Base-by-base conservation (phyloP, 1,140 invertebrate species). In the Cydia fagiglandana region DNA sequence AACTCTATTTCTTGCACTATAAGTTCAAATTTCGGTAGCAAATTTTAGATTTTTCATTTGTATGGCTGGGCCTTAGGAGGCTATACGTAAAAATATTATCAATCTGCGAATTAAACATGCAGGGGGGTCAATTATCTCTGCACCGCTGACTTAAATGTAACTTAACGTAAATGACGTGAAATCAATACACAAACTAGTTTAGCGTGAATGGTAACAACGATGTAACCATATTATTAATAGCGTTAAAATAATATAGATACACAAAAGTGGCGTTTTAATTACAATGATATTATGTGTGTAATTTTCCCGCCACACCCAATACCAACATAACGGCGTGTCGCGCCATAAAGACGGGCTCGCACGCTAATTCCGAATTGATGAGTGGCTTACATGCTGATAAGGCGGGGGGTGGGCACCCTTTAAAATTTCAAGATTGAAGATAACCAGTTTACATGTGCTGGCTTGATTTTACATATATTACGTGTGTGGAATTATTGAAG, bases 361-460 rank as follows among this genome's bases (percentile, higher is more conserved):
- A 70, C 66, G 70, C 76, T 83, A 81, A 83, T 78, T 70, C 78
- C 79, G 77, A 80, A 56, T 76, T 85, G 85, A 87, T 83, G 85
- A 87, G 81, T 77, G 81, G 83, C 82, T 86, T 84, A 86, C 82
- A 81, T 64, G 75, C 78, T 50, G 83, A 83, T 83, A 83, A 84
- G 81, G 80, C 66, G 80, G 79, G 83, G 83, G 80, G 77, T 76
- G 78, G 80, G 41, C 75, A 77, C 83, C 82, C 81, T 80, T 87
- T 85, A 87, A 86, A 87, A 75, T 85, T 81, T 83, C 78, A 73
- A 73, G 30, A 76, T 76, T 45, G 30, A 70, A 70, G 66, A 70
- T 70, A 70, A 70, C 13, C 7, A 10, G 66, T 38, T 70, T 70
- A 70, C 66, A 70, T 70, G 66, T 70, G 38, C 34, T 70, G 30